Evolutionary conservation across 2,797 vertebrate genomes (phyloP), one percentile per base, ranked within the genome.

Genomic region (Rhyacichthys aspro): DNA sequence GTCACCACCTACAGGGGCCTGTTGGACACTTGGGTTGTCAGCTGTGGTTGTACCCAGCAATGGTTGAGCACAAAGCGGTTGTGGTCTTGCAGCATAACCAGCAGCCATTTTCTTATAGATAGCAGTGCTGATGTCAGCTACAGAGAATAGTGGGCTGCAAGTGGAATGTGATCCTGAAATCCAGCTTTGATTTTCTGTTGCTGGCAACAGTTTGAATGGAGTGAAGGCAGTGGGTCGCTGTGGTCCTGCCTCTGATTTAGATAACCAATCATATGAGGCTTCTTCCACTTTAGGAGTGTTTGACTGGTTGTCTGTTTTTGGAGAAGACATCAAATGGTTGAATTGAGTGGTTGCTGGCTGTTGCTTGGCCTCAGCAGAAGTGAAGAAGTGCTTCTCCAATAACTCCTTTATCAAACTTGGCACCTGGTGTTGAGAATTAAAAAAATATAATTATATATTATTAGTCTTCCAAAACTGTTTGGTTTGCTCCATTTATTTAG

Each of bases 381-480:
- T 59, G n/a, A 90, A 84, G 14, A 91, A 82, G 61, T 91, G 88
- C 63, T 89, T 91, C 55, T 88, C 87, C 66, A 91, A 14, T 45
- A 91, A 71, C 23, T 91, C 88, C 52, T 89, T 91, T 52, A 92
- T 88, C 74, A 92, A 67, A 44, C 80, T 84, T 0, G 90, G 86
- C 36, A 91, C 83, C 92, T 92, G 68, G 42, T 36, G 36, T 18
- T n/a, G 28, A 74, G 14, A 82, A 37, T 71, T 36, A 48, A 78
- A 74, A 74, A 41, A 37, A 15, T 32, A 46, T 16, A 46, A 16
- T 39, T 11, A 46, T 36, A 7, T 32, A 44, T 9, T 18, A 52
- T 23, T 49, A 17, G 8, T 53, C 18, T 50, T 17, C 8, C 2
- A 28, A 8, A n/a, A n/a, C 7, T 43, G 15, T 43, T 5, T 43